Evolutionary conservation across 92 coral and sea anemone species (phyloP), one percentile per base, ranked within the genome.

Genomic region (Parazoanthus swiftii): DNA sequence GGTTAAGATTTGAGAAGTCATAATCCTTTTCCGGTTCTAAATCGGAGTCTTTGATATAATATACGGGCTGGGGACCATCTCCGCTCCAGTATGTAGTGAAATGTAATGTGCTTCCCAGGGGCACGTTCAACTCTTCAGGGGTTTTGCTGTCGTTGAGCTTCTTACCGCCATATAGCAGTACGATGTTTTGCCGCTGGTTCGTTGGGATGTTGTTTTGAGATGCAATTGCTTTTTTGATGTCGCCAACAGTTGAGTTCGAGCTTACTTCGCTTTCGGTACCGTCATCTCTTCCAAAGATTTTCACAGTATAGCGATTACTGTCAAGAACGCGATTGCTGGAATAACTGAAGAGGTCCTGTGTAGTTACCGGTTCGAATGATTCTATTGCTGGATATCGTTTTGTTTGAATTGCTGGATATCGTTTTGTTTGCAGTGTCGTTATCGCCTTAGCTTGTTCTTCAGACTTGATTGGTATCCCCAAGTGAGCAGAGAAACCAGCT

Each of bases 401-500:
- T n/a, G n/a, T n/a, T n/a, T n/a, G n/a, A n/a, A n/a, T n/a, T 10
- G 16, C 36, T 81, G 85, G 73, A 81, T 74, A 81, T 13, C 51
- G 46, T 35, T 59, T 74, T 36, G 50, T 59, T 81, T 5, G 71
- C 21, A 5, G 46, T 58, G 15, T 35, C 26, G n/a, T 43, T 81
- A 59, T 59, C 50, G 0, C 63, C 46, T 56, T 29, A 4, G 85
- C 85, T 65, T 81, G 74, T 81, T 81, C 39, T 39, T 81, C 85
- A 36, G 74, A n/a, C 42, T 58, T 81, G 1, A 81, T 81, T 35
- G 51, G 74, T 8, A 81, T 81, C 26, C 85, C 85, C 46, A 81
- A 81, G 74, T 81, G 85, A 35, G 85, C 85, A 33, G 85, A 81
- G 73, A 81, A 81, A 1, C 51, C 85, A 15, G 85, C 85, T 4